Evolutionary conservation across 1,140 invertebrate species (phyloP), one percentile per base, ranked within the genome.

Genomic region (Bombus ignitus): DNA sequence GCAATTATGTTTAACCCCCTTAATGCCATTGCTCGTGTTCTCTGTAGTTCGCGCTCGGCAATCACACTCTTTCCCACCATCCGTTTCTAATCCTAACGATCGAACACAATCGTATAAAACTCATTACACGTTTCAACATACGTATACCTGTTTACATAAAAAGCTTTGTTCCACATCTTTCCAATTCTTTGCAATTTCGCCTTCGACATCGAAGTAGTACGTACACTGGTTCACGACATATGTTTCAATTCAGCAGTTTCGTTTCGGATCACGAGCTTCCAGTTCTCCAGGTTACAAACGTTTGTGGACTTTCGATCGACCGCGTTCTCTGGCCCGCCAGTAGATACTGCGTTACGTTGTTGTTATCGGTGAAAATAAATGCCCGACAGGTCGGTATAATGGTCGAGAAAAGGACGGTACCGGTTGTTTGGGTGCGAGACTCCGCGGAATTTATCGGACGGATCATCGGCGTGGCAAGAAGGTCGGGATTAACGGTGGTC

Each of bases 391-490:
- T 62, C 79, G 74, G 82, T 73, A 81, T 74, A 83, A 78, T 81
- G 87, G 82, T 62, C 74, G 57, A 79, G 85, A 81, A 85, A 73
- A 76, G 83, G 59, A 76, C 47, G 73, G 57, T 66, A 42, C 57
- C 42, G 37, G 71, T n/a, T 42, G 88, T 87, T 90, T 76, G 37
- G 86, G 75, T 79, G 88, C 85, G 86, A 44, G 35, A 35, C 32
- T 37, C 70, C 88, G 80, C 82, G 89, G 86, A 90, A 90, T 90
- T 90, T 90, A 90, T 90, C 89, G 86, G 82, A 77, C 80, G 89
- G 89, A 90, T 90, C 83, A 90, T 90, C 89, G 89, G 89, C 76
- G 86, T 88, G 86, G 89, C 89, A 90, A 90, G 89, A 90, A 90
- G 89, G 89, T 90, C 86, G 88, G 77, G 86, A 89, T 89, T 89